Conservation (phyloP, 2,888 invertebrate genomes). For the Mantis religiosa region DNA sequence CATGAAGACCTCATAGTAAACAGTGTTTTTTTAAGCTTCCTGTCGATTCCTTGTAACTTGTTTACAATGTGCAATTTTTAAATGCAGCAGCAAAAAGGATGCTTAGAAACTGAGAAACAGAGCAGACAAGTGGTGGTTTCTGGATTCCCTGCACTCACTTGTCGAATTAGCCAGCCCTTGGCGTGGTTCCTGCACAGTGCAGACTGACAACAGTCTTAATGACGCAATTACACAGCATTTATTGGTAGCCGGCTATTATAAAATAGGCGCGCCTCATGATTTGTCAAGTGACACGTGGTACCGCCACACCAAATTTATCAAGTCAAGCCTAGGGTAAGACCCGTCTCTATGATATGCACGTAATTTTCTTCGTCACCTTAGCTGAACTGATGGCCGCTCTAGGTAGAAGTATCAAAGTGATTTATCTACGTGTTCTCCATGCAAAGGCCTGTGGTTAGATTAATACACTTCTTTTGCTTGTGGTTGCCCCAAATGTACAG, state of each 20-base stretch:
- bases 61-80: no score
- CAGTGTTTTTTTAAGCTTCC: no score
- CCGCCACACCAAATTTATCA: background rate
- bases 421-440: background rate
- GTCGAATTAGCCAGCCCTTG: background rate
- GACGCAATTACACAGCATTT: background rate
- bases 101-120: no score
- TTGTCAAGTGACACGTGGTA: background rate
- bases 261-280: background rate
- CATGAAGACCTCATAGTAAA: no score
- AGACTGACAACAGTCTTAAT: background rate
- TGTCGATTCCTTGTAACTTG: no score
- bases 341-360: background rate
- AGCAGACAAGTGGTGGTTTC: no score
- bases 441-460: background rate
- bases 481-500: background rate
- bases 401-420: background rate
- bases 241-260: background rate
- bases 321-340: background rate
- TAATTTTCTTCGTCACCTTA: background rate
- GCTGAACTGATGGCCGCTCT: background rate
- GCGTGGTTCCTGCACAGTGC: background rate
- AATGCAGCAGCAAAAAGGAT: no score
- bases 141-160: no score
- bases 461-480: background rate